A percentile compares a stretch with the other conserved stretches of the same genome.
Conservation (phyloP, 2,888 invertebrate species). For the Brachycybe producta region DNA sequence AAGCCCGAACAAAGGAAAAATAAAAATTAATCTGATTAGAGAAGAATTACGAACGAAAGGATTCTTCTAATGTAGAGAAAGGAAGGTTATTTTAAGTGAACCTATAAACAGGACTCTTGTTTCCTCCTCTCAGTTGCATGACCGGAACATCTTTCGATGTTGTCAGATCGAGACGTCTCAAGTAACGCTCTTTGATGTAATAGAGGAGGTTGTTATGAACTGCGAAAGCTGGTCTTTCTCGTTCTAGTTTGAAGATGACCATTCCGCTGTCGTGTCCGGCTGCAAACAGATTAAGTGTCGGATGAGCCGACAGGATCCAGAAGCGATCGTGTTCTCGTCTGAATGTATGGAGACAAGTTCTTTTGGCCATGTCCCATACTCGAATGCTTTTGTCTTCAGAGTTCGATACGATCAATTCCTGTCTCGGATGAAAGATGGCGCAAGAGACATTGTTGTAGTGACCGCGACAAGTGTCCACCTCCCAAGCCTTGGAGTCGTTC, state of each 20-base stretch:
- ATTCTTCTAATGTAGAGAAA: neutral
- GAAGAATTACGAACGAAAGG: neutral
- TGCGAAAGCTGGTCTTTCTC: constrained; percentile 92
- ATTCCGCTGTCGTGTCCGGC: constrained; percentile 98
- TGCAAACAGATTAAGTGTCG: constrained; percentile 88
- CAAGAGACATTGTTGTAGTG: constrained; percentile 99
- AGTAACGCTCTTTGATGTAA: constrained; percentile 85
- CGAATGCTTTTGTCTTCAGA: constrained; percentile 95
- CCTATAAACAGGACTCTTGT: constrained; percentile 57
- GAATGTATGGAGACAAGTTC: constrained; percentile 81
- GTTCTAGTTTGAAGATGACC: constrained; percentile 81
- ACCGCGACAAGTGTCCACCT: constrained; percentile 97
- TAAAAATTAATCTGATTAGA: neutral
- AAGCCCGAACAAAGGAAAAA: neutral
- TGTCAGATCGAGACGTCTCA: constrained; percentile 83
- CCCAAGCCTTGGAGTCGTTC: constrained; percentile 82
- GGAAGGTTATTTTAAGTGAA: no score
- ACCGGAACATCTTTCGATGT: constrained; percentile 84
- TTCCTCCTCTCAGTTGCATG: constrained; percentile 77
- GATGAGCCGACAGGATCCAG: constrained; percentile 93
- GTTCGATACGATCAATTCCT: constrained; percentile 91
- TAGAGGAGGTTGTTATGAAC: constrained; percentile 84
- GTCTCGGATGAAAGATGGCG: constrained; percentile 89
- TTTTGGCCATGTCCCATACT: constrained; percentile 97
- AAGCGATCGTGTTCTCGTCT: constrained; percentile 92